Evolutionary conservation across 2,888 invertebrate genomes (phyloP), one percentile per base, ranked within the genome.

Genomic region (Trypoxylon attenuatum): DNA sequence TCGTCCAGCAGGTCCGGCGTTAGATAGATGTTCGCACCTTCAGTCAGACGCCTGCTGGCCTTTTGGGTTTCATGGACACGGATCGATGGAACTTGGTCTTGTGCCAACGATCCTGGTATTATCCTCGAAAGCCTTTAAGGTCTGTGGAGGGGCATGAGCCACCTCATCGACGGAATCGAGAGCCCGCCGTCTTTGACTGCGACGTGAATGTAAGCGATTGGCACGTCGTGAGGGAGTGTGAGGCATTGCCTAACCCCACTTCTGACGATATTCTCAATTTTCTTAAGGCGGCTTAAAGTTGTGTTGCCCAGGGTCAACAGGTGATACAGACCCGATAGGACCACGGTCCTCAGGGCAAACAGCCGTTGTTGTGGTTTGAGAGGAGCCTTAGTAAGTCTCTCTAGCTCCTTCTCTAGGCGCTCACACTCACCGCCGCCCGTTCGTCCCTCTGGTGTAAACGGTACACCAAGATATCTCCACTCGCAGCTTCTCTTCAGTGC

Each of bases 161-260:
- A n/a, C n/a, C n/a, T n/a, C n/a, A n/a, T n/a, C n/a, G n/a, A n/a
- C n/a, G n/a, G n/a, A n/a, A n/a, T n/a, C n/a, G n/a, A 78, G 39
- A 75, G 69, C 1, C 72, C 82, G 55, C 70, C 81, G 60, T 81
- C 80, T 27, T 51, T 70, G 0, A 70, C 38, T 4, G 67, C 49
- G 0, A 84, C 78, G 51, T 86, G 81, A 43, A 82, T 79, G 56
- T 81, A 86, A 0, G 73, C 81, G 1, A 60, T 70, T 0, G 79
- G 19, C 78, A 71, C 2, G 82, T 58, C 76, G n/a, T n/a, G n/a
- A n/a, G n/a, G n/a, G n/a, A n/a, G n/a, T n/a, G n/a, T n/a, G n/a
- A n/a, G n/a, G n/a, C 79, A 78, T 4, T 53, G 67, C 52, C 85
- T 69, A 0, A 82, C 73, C 0, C 68, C 56, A 1, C 38, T 51